A percentile compares a stretch with the other conserved stretches of the same genome.
Evolutionary conservation across 2,888 invertebrate genomes (phyloP).

Genomic region (Unio delphinus): DNA sequence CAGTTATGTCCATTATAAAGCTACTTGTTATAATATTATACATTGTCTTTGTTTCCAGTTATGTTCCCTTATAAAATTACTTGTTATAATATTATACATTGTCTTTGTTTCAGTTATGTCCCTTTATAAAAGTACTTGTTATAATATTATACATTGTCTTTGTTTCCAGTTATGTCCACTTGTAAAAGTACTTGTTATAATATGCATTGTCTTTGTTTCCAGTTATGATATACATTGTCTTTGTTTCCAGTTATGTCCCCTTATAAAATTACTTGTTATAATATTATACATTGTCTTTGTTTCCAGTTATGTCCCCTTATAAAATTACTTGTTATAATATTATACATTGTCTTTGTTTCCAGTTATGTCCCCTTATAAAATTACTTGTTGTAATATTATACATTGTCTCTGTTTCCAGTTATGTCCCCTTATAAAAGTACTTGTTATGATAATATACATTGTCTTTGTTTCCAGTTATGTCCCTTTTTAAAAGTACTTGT

Average conservation of each 20-base stretch:
- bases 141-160: not conserved
- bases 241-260: constrained; percentile 33
- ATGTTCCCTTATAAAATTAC: too few species aligned
- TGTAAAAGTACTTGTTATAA: too few species aligned
- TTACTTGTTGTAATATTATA: too few species aligned
- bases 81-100: too few species aligned
- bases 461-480: constrained; percentile 33
- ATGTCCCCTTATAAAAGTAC: too few species aligned
- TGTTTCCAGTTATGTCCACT: constrained; percentile 33
- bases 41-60: constrained; percentile 34
- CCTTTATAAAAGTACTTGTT: too few species aligned
- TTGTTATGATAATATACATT: too few species aligned
- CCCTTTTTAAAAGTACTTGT: too few species aligned
- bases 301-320: constrained; percentile 32
- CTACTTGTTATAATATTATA: too few species aligned
- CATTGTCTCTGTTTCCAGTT: constrained; percentile 34
- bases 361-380: constrained; percentile 24
- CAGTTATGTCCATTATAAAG: constrained; percentile 27
- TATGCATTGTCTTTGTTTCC: too few species aligned
- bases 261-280: too few species aligned
- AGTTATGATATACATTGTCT: not conserved
- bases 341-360: constrained; percentile 9
- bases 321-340: too few species aligned
- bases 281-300: not conserved
- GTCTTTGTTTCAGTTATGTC: constrained; percentile 3